Conservation (phyloP, 2,888 invertebrate species). For the Drosophila parthenogenetica region DNA sequence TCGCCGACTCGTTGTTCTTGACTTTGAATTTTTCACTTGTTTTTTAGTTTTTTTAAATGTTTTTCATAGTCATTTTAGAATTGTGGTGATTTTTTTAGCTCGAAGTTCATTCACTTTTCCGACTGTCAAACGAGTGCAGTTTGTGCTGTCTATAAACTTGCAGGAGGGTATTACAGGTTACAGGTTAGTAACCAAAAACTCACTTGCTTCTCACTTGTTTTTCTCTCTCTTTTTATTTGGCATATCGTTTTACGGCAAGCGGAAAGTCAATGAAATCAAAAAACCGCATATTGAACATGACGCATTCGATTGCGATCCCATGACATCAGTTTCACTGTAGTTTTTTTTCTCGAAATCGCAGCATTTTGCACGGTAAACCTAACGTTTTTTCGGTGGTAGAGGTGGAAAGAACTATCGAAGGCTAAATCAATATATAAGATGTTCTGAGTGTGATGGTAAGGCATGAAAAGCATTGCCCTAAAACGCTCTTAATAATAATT, state of each 20-base stretch:
- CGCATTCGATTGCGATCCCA: slow-evolving; percentile 51
- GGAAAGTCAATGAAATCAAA: slow-evolving; percentile 21
- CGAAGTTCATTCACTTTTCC: slow-evolving; percentile 76
- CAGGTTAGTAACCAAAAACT: slow-evolving; percentile 7
- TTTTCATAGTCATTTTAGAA: slow-evolving; percentile 47
- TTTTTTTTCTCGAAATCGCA: slow-evolving; percentile 20
- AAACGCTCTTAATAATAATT: too few species aligned
- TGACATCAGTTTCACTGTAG: slow-evolving; percentile 63
- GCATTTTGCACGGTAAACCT: slow-evolving; percentile 23
- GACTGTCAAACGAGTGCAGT: neutral
- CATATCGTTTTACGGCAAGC: neutral
- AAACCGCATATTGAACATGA: slow-evolving; percentile 25
- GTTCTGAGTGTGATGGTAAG: too few species aligned
- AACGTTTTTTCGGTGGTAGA: neutral
- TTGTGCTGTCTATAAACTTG: neutral
- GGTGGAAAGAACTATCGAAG: too few species aligned
- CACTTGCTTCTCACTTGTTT: neutral
- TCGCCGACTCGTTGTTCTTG: slow-evolving; percentile 61
- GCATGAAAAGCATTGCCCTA: too few species aligned
- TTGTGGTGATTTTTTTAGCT: slow-evolving; percentile 57
- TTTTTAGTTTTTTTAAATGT: neutral
- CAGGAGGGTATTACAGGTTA: slow-evolving; percentile 13
- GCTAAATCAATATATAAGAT: too few species aligned
- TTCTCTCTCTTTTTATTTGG: neutral
- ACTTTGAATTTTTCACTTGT: slow-evolving; percentile 63